Evolutionary conservation across 2,797 vertebrate species (phyloP).

Genomic region (Spinus olivaceus): DNA sequence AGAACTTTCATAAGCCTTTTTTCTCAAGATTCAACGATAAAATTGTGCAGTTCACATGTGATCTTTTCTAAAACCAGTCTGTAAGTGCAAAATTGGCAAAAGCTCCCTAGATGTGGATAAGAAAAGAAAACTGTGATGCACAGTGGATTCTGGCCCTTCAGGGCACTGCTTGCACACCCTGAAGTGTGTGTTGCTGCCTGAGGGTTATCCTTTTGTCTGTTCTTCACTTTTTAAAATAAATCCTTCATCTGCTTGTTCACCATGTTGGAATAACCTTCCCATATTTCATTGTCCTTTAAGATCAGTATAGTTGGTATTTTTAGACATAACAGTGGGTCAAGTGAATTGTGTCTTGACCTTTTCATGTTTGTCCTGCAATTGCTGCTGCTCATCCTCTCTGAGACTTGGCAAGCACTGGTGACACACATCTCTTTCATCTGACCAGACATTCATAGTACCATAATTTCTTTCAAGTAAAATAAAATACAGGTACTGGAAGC

Average conservation of each 20-base stretch:
- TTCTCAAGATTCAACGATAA: neutral
- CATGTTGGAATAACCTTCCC: neutral
- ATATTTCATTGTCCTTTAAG: neutral
- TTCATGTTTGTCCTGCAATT: neutral
- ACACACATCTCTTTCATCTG: neutral
- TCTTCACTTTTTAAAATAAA: neutral
- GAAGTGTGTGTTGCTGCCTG: neutral
- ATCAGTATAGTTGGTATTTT: neutral
- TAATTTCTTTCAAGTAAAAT: neutral
- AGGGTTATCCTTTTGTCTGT: neutral
- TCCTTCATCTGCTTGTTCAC: neutral
- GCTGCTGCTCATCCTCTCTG: neutral
- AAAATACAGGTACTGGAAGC: neutral
- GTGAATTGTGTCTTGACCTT: neutral
- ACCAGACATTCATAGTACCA: neutral
- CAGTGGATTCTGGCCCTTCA: neutral
- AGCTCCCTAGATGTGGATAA: neutral
- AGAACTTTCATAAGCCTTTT: neutral
- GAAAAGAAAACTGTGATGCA: neutral
- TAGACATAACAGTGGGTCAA: neutral
- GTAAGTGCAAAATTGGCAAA: neutral
- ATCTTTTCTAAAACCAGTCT: neutral
- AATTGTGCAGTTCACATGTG: neutral
- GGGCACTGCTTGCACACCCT: neutral
- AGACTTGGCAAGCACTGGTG: neutral